Percentiles rank a stretch among this genome's conserved stretches.
Evolutionary conservation across 2,888 invertebrate species (phyloP).

Genomic region (Enchytraeus crypticus): DNA sequence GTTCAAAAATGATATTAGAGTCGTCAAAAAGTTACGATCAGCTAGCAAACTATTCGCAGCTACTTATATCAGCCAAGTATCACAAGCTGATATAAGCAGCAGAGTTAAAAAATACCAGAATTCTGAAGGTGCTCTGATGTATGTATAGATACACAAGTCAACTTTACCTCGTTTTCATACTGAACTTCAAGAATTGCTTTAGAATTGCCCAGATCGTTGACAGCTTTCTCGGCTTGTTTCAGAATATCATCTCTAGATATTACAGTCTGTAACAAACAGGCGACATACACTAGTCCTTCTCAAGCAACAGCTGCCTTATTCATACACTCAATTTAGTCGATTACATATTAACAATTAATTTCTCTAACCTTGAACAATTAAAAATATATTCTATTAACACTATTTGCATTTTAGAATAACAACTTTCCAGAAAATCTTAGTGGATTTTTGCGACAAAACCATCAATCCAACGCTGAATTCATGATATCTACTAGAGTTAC

Average conservation of each 20-base stretch:
- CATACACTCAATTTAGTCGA: neutral
- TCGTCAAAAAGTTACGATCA: too few relatives aligned
- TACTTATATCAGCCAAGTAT: too few relatives aligned
- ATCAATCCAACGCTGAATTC: neutral
- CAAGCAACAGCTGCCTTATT: neutral
- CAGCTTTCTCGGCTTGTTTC: slow-evolving; percentile 87
- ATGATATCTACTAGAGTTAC: neutral
- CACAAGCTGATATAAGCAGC: too few relatives aligned
- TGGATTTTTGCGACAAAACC: neutral
- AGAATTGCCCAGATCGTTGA: slow-evolving; percentile 83
- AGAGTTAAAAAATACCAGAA: too few relatives aligned
- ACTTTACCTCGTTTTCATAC: slow-evolving; percentile 57
- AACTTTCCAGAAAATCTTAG: neutral
- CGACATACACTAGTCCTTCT: too few relatives aligned
- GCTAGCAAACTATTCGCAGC: too few relatives aligned
- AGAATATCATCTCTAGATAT: slow-evolving; percentile 71
- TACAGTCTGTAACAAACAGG: slow-evolving; percentile 38
- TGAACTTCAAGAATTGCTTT: slow-evolving; percentile 83
- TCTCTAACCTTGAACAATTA: neutral
- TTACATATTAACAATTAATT: neutral
- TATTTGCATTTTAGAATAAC: neutral
- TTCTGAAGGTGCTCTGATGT: too few relatives aligned
- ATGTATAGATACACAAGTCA: too few relatives aligned
- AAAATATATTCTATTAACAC: neutral
- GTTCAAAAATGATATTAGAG: too few relatives aligned